Evolutionary conservation across 2,888 invertebrate species (phyloP).

Genomic region (Cylloceria caligata): DNA sequence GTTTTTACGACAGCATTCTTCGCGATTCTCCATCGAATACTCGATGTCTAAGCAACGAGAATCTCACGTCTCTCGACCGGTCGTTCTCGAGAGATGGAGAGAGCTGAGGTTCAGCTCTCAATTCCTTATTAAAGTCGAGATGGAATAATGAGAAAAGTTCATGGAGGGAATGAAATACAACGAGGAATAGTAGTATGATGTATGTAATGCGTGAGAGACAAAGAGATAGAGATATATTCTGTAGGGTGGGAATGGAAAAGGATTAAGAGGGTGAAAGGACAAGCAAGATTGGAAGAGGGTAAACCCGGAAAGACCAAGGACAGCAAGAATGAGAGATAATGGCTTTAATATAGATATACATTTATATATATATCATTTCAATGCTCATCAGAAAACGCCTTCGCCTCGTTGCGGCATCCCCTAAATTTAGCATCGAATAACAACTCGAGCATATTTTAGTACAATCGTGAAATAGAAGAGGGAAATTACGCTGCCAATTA

Average conservation of each 20-base stretch:
- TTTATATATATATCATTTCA: constrained; percentile 30
- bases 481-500: constrained; percentile 47
- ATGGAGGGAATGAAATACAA: constrained; percentile 31
- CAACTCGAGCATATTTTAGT: constrained; percentile 37
- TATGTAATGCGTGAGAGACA: constrained; percentile 59
- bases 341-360: constrained; percentile 11
- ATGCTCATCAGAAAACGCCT: constrained; percentile 52
- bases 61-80: constrained; percentile 16
- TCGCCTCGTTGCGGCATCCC: constrained; percentile 53
- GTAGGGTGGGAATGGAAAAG: constrained; percentile 6
- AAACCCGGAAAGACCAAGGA: constrained; percentile 46
- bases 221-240: constrained; percentile 56
- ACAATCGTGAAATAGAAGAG: constrained; percentile 35
- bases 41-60: constrained; percentile 39
- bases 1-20: constrained; percentile 18
- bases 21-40: constrained; percentile 26
- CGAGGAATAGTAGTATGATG: constrained; percentile 8
- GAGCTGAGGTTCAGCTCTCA: constrained; percentile 34
- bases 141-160: constrained; percentile 9
- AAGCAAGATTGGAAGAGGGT: constrained; percentile 16
- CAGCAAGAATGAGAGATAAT: constrained; percentile 12
- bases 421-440: constrained; percentile 54
- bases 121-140: constrained; percentile 50
- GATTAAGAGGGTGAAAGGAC: neutral
- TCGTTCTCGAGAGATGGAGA: constrained; percentile 20